A percentile compares a stretch with the other conserved stretches of the same genome.
Evolutionary conservation across 1,140 invertebrate genomes (phyloP).

Genomic region (Drosophila kepulauana): DNA sequence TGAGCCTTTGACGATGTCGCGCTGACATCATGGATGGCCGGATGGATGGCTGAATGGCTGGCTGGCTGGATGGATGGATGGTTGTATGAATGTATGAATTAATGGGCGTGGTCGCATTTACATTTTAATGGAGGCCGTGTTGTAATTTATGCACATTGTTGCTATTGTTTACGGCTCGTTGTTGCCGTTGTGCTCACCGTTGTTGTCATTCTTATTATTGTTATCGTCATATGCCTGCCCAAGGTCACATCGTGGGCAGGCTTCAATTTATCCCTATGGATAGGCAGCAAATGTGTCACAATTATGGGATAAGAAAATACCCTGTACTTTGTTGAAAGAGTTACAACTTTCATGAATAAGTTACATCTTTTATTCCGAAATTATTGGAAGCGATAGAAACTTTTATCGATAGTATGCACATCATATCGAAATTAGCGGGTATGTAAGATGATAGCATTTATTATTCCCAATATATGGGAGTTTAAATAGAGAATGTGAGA

Average conservation of each 20-base stretch:
- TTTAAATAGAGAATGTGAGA: no score
- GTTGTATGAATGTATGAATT: constrained; percentile 10
- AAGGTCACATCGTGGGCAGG: constrained; percentile 52
- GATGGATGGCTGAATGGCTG: constrained; percentile 28
- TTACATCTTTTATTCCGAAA: no score
- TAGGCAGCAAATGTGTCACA: not conserved
- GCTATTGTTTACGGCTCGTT: constrained; percentile 16
- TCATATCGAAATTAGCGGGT: no score
- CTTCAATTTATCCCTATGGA: constrained; percentile 9
- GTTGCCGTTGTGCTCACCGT: constrained; percentile 5
- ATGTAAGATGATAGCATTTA: no score
- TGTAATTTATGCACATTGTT: constrained; percentile 68
- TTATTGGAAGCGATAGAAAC: no score
- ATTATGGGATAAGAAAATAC: not conserved
- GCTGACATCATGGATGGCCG: constrained; percentile 47
- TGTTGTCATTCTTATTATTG: constrained; percentile 42
- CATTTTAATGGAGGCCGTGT: constrained; percentile 62
- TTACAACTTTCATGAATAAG: no score
- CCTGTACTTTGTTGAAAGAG: not conserved
- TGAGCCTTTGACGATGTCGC: constrained; percentile 37
- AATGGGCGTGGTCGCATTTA: constrained; percentile 56
- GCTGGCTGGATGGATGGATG: constrained; percentile 11
- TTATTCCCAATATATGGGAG: no score
- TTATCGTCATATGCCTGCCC: constrained; percentile 33
- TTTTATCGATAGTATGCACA: no score